Conservation (phyloP, 2,888 invertebrate species). For the Drosophila mulleri region DNA sequence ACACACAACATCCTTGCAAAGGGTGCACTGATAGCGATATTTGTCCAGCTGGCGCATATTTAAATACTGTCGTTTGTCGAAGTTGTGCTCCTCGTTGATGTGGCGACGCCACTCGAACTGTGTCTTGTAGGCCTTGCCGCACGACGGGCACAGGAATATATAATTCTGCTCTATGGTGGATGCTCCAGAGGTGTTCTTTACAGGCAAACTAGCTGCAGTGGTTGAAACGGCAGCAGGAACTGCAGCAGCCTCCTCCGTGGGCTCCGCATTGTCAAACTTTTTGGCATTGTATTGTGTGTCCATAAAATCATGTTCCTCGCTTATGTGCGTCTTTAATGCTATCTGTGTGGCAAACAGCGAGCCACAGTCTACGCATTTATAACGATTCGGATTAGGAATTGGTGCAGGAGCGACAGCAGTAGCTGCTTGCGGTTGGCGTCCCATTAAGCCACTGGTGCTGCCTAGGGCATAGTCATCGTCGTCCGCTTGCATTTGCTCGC, state of each 20-base stretch:
- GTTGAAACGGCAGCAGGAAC: background rate
- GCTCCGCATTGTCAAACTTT: conserved; percentile 41
- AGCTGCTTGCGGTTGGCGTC: background rate
- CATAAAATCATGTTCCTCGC: conserved; percentile 74
- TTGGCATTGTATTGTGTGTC: conserved; percentile 46
- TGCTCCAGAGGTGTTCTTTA: conserved; percentile 14
- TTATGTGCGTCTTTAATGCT: conserved; percentile 71
- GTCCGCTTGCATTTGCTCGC: conserved; percentile 71
- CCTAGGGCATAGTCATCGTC: conserved; percentile 54
- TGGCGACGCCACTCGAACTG: conserved; percentile 82
- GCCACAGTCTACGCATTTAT: conserved; percentile 77
- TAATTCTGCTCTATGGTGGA: conserved; percentile 74
- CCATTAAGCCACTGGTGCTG: conserved; percentile 3
- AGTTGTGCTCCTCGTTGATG: conserved; percentile 80
- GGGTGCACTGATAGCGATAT: conserved; percentile 78
- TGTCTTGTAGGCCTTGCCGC: conserved; percentile 75
- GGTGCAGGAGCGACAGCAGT: background rate
- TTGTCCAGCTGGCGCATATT: conserved; percentile 81
- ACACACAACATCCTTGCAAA: conserved; percentile 78
- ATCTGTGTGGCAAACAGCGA: conserved; percentile 65
- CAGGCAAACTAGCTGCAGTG: background rate
- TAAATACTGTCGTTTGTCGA: conserved; percentile 77
- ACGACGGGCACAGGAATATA: conserved; percentile 80
- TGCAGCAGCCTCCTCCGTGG: conserved; percentile 20
- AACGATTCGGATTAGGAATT: conserved; percentile 43